Evolutionary conservation across 2,888 invertebrate species (phyloP), one percentile per base, ranked within the genome.

Genomic region (Teinopalpus imperialis): DNA sequence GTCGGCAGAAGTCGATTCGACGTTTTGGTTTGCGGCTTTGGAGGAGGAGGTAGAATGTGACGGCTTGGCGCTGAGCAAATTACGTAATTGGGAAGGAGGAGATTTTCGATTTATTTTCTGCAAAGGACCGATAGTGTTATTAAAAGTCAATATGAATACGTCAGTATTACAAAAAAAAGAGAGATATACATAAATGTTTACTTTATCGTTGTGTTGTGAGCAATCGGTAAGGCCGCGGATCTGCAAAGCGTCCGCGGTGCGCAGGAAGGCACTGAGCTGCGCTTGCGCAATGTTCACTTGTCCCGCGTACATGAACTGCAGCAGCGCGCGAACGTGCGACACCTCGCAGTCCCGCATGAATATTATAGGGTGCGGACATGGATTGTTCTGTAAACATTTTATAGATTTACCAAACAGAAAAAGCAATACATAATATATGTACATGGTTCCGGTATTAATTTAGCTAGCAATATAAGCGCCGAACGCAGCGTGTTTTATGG

Each of bases 231-330:
- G 90, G 54, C 94, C 94, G 64, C 94, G 90, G 59, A 94, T 94
- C 86, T 94, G 94, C 52, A 94, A 85, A 52, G 94, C 94, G 76
- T 95, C 94, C 32, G 95, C 95, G 20, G 94, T 94, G 62, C 93
- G 92, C 58, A 94, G 85, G 78, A 95, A 94, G 23, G 93, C 91
- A 55, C 93, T 92, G 53, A 95, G 89, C 67, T 94, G 93, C 51
- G 93, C 93, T 86, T 94, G 94, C 60, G 94, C 94, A 51, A 94
- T 94, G 78, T 94, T 94, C 56, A 95, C 95, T 86, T 95, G 95
- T 41, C 95, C 95, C 57, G 94, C 94, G 77, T 95, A 95, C 94
- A 95, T 95, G 73, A 95, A 95, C 81, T 95, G 94, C 71, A 95
- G 90, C 50, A 95, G 90, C 43, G 94, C 93, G 57, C 93, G 92